Base-by-base conservation (phyloP, 1,140 invertebrate species). In the Pantala flavescens region DNA sequence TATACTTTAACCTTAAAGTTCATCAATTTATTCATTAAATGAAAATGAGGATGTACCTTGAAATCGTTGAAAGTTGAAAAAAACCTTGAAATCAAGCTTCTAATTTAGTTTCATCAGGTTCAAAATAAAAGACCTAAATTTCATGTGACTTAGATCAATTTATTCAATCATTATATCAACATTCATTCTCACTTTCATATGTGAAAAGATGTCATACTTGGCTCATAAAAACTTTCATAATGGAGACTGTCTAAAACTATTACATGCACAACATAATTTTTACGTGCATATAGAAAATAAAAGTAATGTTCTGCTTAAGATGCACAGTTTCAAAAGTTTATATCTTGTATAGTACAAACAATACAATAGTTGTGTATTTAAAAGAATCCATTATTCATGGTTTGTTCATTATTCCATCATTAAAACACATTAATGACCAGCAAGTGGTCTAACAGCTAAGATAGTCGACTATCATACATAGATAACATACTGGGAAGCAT, bases 121-220 rank as follows among this genome's bases (percentile, higher is more conserved):
- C 9, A 9, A 9, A 36, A 36, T 36, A 36, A 36, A 36, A 63
- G n/a, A 16, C 3, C 49, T 19, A 21, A 63, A 7, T 63, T 63
- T 63, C 49, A 63, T 63, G 49, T 63, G 49, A 63, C 49, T 63
- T 63, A 63, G 49, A 63, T 21, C 49, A 63, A 63, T 63, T 63
- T 63, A 63, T 63, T 63, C n/a, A 63, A 63, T 63, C 49, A 19
- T 63, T 63, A 7, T 63, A 63, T 63, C 49, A 63, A 63, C 49
- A 63, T 63, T 63, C 49, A 63, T 63, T 63, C 49, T 63, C 49
- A 63, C n/a, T 63, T 63, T 63, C 49, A 63, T 63, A 12, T 63
- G 49, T 63, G 49, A 63, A 63, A 63, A 63, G 49, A 63, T 63
- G 49, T 63, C 49, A 63, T 63, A 63, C 49, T 14, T 63, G 49